Evolutionary conservation across 2,113 vertebrate genomes (phyloP).

Genomic region (Pica pica): DNA sequence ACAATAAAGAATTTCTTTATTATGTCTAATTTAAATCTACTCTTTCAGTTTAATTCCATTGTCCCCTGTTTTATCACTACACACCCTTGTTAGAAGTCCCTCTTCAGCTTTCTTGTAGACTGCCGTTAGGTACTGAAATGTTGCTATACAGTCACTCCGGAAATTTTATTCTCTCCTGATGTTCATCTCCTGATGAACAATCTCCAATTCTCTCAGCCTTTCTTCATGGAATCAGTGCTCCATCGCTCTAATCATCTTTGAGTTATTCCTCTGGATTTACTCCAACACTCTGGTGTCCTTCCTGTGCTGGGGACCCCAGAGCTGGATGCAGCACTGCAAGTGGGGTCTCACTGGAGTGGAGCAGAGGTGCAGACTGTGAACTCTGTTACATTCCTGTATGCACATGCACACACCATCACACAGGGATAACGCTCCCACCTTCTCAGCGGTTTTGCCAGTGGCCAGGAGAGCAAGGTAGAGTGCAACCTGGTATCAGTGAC

Average conservation of each 20-base stretch:
- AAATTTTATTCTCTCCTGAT: background rate
- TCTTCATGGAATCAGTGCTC: background rate
- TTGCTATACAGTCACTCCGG: background rate
- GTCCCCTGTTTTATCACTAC: background rate
- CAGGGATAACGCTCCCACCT: background rate
- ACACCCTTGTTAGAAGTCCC: background rate
- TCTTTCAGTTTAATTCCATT: background rate
- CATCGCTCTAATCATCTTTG: background rate
- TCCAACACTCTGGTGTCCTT: accelerated
- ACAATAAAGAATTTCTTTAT: background rate
- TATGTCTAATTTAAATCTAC: background rate
- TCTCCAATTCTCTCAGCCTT: background rate
- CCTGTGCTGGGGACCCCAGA: background rate
- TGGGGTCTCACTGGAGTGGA: background rate
- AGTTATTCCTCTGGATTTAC: background rate
- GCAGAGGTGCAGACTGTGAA: background rate
- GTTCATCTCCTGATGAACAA: background rate
- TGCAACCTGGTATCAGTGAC: background rate
- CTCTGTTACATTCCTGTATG: background rate
- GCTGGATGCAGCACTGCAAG: background rate
- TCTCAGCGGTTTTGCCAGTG: background rate
- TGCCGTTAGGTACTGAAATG: background rate
- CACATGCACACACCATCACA: accelerated
- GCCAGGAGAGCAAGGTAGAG: background rate
- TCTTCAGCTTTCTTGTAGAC: background rate